These are phyloP conservation scores for Bufotes viridis DNA, from an alignment of 2,797 vertebrate species.

Conservation along the genomic window DNA sequence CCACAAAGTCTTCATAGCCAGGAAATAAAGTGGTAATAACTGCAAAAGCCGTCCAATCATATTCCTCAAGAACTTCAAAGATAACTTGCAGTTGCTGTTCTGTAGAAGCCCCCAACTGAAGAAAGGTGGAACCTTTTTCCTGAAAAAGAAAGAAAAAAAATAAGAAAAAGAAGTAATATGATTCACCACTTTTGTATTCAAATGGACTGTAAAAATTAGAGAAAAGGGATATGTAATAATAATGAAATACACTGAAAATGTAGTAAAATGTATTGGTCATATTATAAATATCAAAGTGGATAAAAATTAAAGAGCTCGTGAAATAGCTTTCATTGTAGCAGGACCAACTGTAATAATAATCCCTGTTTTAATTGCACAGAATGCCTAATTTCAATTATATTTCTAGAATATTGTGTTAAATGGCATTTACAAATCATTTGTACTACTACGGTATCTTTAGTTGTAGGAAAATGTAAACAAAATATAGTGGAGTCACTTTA, in stretches of 20 bases:
- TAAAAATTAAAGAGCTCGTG: not conserved
- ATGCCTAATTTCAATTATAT: not conserved
- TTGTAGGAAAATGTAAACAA: not conserved
- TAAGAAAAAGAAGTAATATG: not conserved
- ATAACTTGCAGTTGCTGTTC: conserved; percentile 92
- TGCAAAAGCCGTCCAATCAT: conserved; percentile 94
- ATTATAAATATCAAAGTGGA: not conserved
- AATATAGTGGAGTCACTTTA: no score
- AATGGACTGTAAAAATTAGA: not conserved
- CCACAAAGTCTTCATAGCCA: conserved; percentile 92
- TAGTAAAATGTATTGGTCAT: not conserved
- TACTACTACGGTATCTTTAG: not conserved
- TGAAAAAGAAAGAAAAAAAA: conserved; percentile 65
- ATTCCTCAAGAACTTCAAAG: conserved; percentile 95
- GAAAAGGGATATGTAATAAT: no score
- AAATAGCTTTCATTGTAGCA: not conserved
- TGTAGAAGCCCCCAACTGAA: conserved; percentile 93
- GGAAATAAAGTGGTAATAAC: conserved; percentile 91
- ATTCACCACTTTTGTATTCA: not conserved
- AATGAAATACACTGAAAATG: not conserved
- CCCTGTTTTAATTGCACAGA: not conserved
- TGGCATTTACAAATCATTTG: not conserved
- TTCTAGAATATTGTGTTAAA: not conserved
- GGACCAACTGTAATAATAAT: not conserved
- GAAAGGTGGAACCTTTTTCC: conserved; percentile 94